phyloP scores from a whole-genome alignment of 2,113 vertebrate genomes.

The Sorex fumeus region DNA sequence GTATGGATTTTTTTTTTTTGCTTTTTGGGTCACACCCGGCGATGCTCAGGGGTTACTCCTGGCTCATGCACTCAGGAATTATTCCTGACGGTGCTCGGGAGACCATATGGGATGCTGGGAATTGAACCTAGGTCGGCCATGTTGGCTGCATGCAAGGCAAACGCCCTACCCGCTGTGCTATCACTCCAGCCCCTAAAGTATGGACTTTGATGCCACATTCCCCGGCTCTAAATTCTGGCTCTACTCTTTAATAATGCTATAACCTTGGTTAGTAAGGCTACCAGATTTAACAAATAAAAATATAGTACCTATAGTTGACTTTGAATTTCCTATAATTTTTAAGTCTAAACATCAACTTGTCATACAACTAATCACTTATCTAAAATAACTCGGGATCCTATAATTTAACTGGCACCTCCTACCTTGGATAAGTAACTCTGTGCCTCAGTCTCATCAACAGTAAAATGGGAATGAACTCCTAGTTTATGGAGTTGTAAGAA shows the following conservation, averaged over 20 bases:
- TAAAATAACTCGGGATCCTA: conserved; percentile 50
- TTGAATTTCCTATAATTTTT: conserved; percentile 40
- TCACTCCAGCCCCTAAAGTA: not conserved
- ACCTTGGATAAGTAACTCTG: conserved; percentile 19
- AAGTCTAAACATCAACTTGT: conserved; percentile 23
- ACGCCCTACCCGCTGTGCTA: no score
- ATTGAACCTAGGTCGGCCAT: no score
- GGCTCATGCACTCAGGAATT: no score
- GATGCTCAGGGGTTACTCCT: no score
- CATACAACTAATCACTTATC: not conserved
- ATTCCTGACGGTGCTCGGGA: no score
- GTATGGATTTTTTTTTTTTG: no score
- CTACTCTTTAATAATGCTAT: not conserved
- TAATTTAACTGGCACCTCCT: conserved; percentile 26
- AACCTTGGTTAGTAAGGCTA: not conserved
- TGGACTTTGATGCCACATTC: conserved; percentile 31
- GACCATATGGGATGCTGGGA: no score
- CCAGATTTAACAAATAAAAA: conserved; percentile 62
- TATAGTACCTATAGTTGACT: not conserved
- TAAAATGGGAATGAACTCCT: conserved; percentile 32
- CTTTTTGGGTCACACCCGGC: no score
- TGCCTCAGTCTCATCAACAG: conserved; percentile 35
- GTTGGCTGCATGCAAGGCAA: no score
- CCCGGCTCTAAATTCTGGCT: conserved; percentile 32
- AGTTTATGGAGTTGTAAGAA: conserved; percentile 7